phyloP scores from a whole-genome alignment of 2,113 vertebrate genomes.

The Salvelinus fontinalis region DNA sequence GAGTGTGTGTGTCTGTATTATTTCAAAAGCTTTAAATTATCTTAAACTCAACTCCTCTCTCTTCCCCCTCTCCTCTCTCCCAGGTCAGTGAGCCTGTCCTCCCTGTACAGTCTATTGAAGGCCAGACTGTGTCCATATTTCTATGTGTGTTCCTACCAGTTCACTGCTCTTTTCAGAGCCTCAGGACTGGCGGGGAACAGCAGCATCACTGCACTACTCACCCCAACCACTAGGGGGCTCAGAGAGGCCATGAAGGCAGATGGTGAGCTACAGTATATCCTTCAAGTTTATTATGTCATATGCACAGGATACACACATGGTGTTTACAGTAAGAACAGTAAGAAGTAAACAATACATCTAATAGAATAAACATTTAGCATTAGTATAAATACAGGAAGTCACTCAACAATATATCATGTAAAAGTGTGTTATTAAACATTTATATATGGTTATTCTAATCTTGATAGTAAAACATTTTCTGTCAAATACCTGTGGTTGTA shows the following conservation, averaged over 20 bases:
- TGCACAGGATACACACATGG: no score
- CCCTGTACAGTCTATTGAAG: conserved; percentile 88
- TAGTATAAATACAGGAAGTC: no score
- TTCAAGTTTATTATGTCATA: no score
- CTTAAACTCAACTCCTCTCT: neutral
- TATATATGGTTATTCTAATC: no score
- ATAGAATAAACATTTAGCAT: no score
- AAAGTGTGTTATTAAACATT: no score
- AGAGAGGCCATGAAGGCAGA: conserved; percentile 89
- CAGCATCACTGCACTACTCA: conserved; percentile 80
- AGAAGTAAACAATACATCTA: no score
- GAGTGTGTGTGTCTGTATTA: neutral
- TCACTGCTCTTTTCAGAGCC: conserved; percentile 89
- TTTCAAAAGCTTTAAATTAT: no score
- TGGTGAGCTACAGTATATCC: conserved; percentile 67
- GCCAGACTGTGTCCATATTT: conserved; percentile 91
- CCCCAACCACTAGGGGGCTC: conserved; percentile 88
- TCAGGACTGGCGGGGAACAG: conserved; percentile 80
- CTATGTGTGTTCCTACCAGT: conserved; percentile 92
- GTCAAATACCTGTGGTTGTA: conserved; percentile 38
- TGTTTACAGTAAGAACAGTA: no score
- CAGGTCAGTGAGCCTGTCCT: conserved; percentile 93
- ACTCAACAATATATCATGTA: no score
- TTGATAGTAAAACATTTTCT: no score
- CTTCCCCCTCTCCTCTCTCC: neutral